A percentile compares a stretch with the other conserved stretches of the same genome.
Evolutionary conservation across 2,113 vertebrate species (phyloP).

Genomic region (Chaenogobius annularis): DNA sequence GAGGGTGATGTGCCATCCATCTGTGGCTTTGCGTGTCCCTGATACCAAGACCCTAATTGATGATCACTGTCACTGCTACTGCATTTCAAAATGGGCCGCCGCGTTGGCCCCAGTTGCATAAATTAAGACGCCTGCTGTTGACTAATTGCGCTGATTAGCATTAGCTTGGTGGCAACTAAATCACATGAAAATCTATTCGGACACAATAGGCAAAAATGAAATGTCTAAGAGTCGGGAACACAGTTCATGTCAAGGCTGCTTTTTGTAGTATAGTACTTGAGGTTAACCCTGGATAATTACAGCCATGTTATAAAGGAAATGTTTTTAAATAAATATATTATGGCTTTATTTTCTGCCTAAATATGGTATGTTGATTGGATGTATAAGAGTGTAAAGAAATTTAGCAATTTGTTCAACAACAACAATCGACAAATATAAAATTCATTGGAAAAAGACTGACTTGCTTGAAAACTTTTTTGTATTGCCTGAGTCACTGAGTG

Average conservation of each 20-base stretch:
- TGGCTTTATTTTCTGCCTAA: too few species aligned
- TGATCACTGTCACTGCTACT: conserved; percentile 66
- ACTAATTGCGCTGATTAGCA: conserved; percentile 73
- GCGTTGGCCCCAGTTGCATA: conserved; percentile 57
- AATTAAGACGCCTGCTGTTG: conserved; percentile 66
- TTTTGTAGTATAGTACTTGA: not conserved
- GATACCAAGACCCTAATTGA: conserved; percentile 68
- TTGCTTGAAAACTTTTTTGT: too few species aligned
- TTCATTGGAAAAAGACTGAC: not conserved
- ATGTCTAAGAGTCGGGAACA: conserved; percentile 11
- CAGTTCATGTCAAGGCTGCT: not conserved
- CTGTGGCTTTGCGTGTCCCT: conserved; percentile 50
- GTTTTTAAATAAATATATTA: too few species aligned
- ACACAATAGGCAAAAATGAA: conserved; percentile 18
- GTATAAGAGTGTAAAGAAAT: too few species aligned
- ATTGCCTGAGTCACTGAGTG: too few species aligned
- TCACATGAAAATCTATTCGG: conserved; percentile 38
- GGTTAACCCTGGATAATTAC: not conserved
- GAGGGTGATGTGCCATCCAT: conserved; percentile 62
- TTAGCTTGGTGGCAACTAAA: conserved; percentile 56
- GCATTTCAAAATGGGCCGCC: conserved; percentile 52
- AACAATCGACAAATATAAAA: too few species aligned
- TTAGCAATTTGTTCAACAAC: too few species aligned
- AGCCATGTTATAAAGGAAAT: not conserved
- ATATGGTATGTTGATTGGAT: too few species aligned